A percentile compares a stretch with the other conserved stretches of the same genome.
phyloP scores from a whole-genome alignment of 2,113 vertebrate genomes.

The Stigmatopora argus region DNA sequence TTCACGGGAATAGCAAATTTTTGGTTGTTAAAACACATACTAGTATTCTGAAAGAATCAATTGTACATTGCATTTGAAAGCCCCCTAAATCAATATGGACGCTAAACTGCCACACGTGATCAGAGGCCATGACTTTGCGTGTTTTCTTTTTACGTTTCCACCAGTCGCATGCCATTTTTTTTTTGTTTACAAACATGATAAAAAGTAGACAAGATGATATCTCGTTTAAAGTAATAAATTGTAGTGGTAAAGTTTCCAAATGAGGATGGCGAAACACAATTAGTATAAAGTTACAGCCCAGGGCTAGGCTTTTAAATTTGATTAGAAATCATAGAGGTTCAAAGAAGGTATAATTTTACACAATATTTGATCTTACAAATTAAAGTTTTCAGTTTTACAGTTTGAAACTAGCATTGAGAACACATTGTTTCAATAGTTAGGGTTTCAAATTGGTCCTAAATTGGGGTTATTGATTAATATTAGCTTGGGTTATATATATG shows the following conservation, averaged over 20 bases:
- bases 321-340: too few species aligned
- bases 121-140: neutral
- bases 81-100: neutral
- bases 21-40: neutral
- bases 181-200: neutral
- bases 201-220: neutral
- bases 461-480: too few species aligned
- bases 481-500: too few species aligned
- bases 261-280: too few species aligned
- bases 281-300: too few species aligned
- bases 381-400: neutral
- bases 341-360: too few species aligned
- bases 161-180: neutral
- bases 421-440: too few species aligned
- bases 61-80: neutral
- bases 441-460: too few species aligned
- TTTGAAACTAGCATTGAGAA: neutral
- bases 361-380: neutral
- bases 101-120: neutral
- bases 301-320: too few species aligned
- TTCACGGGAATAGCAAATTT: neutral
- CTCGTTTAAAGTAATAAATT: neutral
- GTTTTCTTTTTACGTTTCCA: neutral
- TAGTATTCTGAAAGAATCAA: neutral
- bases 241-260: too few species aligned